Evolutionary conservation across 2,113 vertebrate species (phyloP).

Genomic region (Sceloporus tristichus): DNA sequence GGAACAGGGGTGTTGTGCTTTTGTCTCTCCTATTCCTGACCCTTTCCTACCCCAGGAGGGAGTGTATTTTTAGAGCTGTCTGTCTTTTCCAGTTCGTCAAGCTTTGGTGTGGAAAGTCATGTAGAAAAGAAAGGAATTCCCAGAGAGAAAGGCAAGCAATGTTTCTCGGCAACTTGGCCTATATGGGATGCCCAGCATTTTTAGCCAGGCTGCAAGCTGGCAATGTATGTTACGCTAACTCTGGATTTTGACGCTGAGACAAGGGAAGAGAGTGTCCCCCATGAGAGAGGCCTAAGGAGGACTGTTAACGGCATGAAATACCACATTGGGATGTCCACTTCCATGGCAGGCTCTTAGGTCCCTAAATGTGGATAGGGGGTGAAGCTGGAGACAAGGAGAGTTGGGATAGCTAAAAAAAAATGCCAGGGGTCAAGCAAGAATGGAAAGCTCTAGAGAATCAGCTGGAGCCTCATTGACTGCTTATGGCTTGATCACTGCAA

Average conservation of each 20-base stretch:
- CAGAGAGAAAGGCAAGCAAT: conserved; percentile 31
- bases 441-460: not conserved
- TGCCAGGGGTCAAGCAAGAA: not conserved
- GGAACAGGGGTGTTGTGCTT: not conserved
- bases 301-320: not conserved
- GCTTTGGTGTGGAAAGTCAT: conserved; percentile 30
- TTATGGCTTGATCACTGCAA: not conserved
- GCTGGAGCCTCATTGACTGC: not conserved
- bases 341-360: not conserved
- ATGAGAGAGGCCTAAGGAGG: not conserved
- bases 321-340: not conserved
- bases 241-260: not conserved
- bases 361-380: not conserved
- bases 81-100: conserved; percentile 63
- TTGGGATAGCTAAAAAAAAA: not conserved
- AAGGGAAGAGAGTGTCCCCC: not conserved
- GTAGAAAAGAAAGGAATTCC: conserved; percentile 52
- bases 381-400: not conserved
- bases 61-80: conserved; percentile 57
- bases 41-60: conserved; percentile 36
- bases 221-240: not conserved
- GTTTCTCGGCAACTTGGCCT: conserved; percentile 12
- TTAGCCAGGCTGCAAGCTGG: not conserved
- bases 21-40: not conserved
- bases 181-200: not conserved